A percentile compares a stretch with the other conserved stretches of the same genome.
These are phyloP conservation scores for Thermophis baileyi DNA, from an alignment of 2,113 vertebrate species.

Conservation along the genomic window DNA sequence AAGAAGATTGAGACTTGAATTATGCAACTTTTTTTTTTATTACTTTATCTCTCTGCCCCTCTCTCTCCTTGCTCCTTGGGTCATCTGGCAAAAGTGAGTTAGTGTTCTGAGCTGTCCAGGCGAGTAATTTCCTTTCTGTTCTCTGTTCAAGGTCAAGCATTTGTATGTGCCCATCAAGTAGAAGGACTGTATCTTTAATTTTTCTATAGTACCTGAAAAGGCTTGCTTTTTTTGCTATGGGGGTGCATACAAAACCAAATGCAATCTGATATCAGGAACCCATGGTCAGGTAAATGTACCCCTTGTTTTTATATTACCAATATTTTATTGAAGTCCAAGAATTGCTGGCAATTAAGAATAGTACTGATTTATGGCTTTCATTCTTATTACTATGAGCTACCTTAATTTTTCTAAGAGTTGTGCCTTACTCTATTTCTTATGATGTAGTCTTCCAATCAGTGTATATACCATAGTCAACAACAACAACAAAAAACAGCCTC, in stretches of 20 bases:
- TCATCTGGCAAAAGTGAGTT: constrained; percentile 55
- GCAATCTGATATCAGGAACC: constrained; percentile 66
- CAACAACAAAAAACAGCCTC: constrained; percentile 28
- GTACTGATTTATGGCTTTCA: constrained; percentile 68
- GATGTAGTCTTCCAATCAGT: constrained; percentile 77
- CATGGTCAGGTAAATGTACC: constrained; percentile 70
- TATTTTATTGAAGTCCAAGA: constrained; percentile 71
- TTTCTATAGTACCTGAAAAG: constrained; percentile 40
- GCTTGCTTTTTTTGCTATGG: constrained; percentile 58
- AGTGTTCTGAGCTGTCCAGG: constrained; percentile 67
- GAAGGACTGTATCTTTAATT: constrained; percentile 51
- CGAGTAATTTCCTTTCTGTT: constrained; percentile 60
- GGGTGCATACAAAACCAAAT: constrained; percentile 61
- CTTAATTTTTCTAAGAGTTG: constrained; percentile 79
- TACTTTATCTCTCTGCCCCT: constrained; percentile 25
- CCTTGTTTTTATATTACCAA: constrained; percentile 54
- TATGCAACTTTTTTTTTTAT: constrained; percentile 33
- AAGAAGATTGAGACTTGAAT: constrained; percentile 64
- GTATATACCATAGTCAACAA: constrained; percentile 59
- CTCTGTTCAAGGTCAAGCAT: constrained; percentile 53
- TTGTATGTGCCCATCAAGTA: constrained; percentile 53
- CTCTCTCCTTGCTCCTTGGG: constrained; percentile 32
- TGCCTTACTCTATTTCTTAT: constrained; percentile 85
- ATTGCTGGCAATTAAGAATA: constrained; percentile 74
- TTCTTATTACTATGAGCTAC: constrained; percentile 76